Evolutionary conservation across 2,888 invertebrate species (phyloP).

Genomic region (Scaptomyza flava): DNA sequence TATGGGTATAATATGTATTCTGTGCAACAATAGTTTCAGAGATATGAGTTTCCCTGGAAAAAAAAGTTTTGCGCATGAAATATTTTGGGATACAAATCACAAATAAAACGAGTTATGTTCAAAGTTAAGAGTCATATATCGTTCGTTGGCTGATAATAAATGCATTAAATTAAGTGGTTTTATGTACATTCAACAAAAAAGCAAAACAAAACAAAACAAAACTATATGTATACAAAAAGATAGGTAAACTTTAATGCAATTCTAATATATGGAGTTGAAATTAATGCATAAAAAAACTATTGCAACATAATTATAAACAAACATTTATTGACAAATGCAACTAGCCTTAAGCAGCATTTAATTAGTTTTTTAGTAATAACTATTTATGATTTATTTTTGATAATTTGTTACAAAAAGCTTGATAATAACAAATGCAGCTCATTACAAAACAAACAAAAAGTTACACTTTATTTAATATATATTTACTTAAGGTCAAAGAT

Average conservation of each 20-base stretch:
- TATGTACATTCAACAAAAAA: slow-evolving; percentile 1
- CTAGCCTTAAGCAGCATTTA: background rate
- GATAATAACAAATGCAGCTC: background rate
- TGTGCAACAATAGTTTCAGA: slow-evolving; percentile 49
- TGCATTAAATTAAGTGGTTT: slow-evolving; percentile 36
- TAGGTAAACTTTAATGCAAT: background rate
- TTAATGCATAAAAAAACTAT: background rate
- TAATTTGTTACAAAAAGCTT: no score
- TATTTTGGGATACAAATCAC: slow-evolving; percentile 55
- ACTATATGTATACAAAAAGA: background rate
- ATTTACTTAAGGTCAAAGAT: slow-evolving; percentile 53
- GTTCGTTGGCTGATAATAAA: slow-evolving; percentile 26
- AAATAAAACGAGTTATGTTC: slow-evolving; percentile 47
- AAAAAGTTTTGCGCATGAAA: slow-evolving; percentile 46
- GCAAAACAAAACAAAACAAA: background rate
- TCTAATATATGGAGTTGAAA: background rate
- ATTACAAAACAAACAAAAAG: no score
- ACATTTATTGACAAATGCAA: background rate
- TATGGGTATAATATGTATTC: slow-evolving; percentile 38
- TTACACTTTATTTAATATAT: slow-evolving; percentile 31
- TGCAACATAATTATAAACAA: background rate
- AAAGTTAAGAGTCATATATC: slow-evolving; percentile 44
- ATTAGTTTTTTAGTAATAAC: background rate
- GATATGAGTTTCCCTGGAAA: slow-evolving; percentile 63
- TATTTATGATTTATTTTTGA: background rate